Percentiles rank a stretch among this genome's conserved stretches.
Evolutionary conservation across 2,888 invertebrate species (phyloP).

Genomic region (Drosophila acutilabella): DNA sequence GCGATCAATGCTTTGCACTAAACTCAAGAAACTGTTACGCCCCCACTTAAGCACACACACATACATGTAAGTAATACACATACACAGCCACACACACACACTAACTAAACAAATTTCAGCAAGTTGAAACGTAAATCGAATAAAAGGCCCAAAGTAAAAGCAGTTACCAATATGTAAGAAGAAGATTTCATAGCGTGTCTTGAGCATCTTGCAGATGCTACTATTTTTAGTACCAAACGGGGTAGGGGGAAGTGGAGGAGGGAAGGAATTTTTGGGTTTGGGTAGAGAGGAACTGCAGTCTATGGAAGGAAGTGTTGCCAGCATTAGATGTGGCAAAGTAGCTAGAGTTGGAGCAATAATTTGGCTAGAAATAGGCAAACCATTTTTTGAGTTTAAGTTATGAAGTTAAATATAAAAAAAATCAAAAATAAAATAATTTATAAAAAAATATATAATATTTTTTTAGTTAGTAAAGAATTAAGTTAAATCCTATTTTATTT

Average conservation of each 20-base stretch:
- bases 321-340: neutral
- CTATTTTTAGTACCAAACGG: constrained; percentile 40
- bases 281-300: constrained; percentile 41
- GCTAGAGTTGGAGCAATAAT: too few species aligned
- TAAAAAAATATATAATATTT: too few species aligned
- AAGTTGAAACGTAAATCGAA: constrained; percentile 75
- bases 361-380: too few species aligned
- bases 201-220: constrained; percentile 44
- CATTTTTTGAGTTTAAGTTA: too few species aligned
- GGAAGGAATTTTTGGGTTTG: neutral
- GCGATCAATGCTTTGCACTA: constrained; percentile 58
- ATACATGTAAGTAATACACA: constrained; percentile 10
- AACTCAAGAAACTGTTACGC: constrained; percentile 47
- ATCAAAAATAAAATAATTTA: too few species aligned
- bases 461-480: too few species aligned
- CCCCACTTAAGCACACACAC: constrained; percentile 16
- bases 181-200: constrained; percentile 21
- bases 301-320: constrained; percentile 24
- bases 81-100: constrained; percentile 21
- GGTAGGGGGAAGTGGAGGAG: constrained; percentile 1
- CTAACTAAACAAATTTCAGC: constrained; percentile 51
- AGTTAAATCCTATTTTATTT: too few species aligned
- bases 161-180: constrained; percentile 65
- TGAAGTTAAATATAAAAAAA: too few species aligned
- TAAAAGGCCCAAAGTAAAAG: constrained; percentile 77